Evolutionary conservation across 1,140 invertebrate genomes (phyloP).

Genomic region (Drosophila punjabiensis): DNA sequence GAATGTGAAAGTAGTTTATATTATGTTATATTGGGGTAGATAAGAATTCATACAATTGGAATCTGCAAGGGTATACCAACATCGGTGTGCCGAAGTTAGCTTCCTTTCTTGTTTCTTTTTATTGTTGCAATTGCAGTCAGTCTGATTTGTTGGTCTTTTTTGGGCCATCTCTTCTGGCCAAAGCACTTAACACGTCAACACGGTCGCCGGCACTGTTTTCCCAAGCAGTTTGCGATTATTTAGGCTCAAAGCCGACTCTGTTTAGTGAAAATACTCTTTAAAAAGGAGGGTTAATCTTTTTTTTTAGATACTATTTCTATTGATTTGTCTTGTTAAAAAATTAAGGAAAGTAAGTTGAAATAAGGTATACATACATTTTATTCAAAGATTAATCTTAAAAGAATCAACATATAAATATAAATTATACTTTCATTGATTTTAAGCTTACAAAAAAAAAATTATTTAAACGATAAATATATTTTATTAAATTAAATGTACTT

Average conservation of each 20-base stretch:
- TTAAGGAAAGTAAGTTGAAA: not conserved
- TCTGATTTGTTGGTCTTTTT: conserved; percentile 6
- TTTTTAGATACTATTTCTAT: not conserved
- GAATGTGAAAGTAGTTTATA: no score
- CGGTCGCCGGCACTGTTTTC: conserved; percentile 57
- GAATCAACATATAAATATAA: no score
- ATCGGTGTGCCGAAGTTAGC: no score
- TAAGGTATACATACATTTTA: not conserved
- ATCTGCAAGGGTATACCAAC: no score
- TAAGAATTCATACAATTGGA: no score
- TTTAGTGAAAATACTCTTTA: conserved; percentile 9
- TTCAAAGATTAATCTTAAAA: not conserved
- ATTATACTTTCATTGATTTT: no score
- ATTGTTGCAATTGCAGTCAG: conserved; percentile 19
- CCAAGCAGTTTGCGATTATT: conserved; percentile 44
- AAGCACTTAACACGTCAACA: conserved; percentile 80
- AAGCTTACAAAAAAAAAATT: no score
- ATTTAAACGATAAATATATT: no score
- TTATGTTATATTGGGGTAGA: no score
- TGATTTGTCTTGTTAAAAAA: not conserved
- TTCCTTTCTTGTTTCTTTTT: conserved; percentile 1
- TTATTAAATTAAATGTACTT: not conserved
- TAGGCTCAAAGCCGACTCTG: not conserved
- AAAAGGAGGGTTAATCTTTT: not conserved
- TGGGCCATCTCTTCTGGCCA: conserved; percentile 48